A percentile compares a stretch with the other conserved stretches of the same genome.
Evolutionary conservation across 2,113 vertebrate genomes (phyloP).

Genomic region (Melospiza melodia): DNA sequence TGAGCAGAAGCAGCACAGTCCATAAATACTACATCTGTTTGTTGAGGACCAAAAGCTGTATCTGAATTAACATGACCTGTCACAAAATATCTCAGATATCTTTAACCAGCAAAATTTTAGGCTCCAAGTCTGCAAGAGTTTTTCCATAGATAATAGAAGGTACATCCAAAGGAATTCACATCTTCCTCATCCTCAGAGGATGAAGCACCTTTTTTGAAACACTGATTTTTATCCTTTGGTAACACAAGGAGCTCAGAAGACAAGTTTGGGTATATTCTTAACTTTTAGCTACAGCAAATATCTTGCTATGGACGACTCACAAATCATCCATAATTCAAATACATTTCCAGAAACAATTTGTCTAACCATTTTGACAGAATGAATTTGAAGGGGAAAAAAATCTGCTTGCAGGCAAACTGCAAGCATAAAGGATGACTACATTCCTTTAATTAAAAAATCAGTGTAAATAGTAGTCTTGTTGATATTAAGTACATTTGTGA

Average conservation of each 20-base stretch:
- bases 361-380: constrained; percentile 44
- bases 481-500: constrained; percentile 14
- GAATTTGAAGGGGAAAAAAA: background rate
- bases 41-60: background rate
- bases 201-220: background rate
- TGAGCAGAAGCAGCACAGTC: background rate
- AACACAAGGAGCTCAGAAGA: background rate
- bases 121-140: background rate
- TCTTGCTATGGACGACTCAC: background rate
- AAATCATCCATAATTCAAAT: constrained; percentile 53
- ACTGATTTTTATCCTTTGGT: background rate
- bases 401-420: constrained; percentile 27
- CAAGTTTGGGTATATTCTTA: background rate
- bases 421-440: constrained; percentile 40
- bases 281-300: background rate
- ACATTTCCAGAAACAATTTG: constrained; percentile 40
- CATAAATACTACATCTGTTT: background rate
- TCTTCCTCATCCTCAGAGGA: background rate
- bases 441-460: constrained; percentile 58
- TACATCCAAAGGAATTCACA: background rate
- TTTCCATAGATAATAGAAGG: background rate
- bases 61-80: background rate
- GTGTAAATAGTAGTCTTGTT: constrained; percentile 36
- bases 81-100: background rate
- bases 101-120: background rate